Percentiles rank a stretch among this genome's conserved stretches.
phyloP scores from a whole-genome alignment of 2,113 vertebrate species.

The Lamprotornis superbus region DNA sequence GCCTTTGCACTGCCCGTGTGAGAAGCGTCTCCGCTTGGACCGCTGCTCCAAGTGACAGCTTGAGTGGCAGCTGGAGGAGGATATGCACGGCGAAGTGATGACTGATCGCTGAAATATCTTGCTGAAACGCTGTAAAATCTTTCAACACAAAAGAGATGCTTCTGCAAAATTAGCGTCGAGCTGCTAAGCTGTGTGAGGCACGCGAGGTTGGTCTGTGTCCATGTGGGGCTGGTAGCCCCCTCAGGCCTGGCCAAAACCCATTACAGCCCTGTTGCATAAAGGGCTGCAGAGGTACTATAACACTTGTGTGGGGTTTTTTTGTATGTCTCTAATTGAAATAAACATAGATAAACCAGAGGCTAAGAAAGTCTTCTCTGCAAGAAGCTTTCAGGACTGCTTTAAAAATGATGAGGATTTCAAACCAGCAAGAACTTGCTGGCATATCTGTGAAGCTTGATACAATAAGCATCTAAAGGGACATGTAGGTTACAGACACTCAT shows the following conservation, averaged over 20 bases:
- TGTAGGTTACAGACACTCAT: neutral
- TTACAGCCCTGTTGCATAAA: neutral
- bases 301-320: neutral
- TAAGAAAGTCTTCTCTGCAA: neutral
- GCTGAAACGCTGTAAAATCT: neutral
- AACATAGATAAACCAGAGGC: neutral
- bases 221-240: neutral
- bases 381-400: neutral
- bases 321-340: neutral
- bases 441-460: neutral
- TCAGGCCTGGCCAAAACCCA: neutral
- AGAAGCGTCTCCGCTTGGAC: neutral
- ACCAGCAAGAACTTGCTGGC: neutral
- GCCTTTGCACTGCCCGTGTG: rapidly evolving
- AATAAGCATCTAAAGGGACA: neutral
- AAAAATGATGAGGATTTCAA: neutral
- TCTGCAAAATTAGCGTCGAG: neutral
- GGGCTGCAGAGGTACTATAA: neutral
- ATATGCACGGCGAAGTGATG: neutral
- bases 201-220: neutral
- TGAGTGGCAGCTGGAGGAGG: conserved; percentile 28
- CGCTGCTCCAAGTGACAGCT: neutral
- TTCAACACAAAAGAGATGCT: neutral
- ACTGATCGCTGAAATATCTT: neutral
- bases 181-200: neutral